Evolutionary conservation across 2,113 vertebrate genomes (phyloP), one percentile per base, ranked within the genome.

Genomic region (Pundamilia nyererei): DNA sequence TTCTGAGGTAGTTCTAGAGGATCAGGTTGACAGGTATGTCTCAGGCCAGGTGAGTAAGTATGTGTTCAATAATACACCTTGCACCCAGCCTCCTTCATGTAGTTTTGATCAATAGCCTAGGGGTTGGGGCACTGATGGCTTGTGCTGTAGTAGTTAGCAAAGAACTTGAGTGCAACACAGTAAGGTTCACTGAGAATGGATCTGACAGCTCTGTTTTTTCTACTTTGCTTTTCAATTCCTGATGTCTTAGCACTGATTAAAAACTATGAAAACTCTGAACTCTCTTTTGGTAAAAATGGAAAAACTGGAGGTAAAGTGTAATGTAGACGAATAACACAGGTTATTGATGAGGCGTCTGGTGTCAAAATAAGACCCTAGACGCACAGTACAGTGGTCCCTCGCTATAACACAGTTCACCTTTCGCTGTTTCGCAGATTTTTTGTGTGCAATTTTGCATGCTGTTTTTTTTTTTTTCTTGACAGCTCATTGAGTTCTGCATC

Each of bases 1-100:
- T 89, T 81, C 86, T 90, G 81, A 94, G 82, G 58, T 91, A 86
- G 85, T 79, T 89, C 45, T 51, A 54, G 79, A 75, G 53, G 80
- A 88, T 93, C 82, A 91, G 81, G 68, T 86, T 91, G 91, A 93
- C 91, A 86, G 90, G 58, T 86, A 42, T 79, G 88, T 93, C 90
- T 91, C 81, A 89, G 85, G 51, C 80, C 88, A 91, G 87, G 90
- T 93, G 87, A 88, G 75, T 79, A 68, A 86, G 68, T 87, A 54
- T 86, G 84, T 94, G 93, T 91, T 95, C 89, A 94, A 93, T 96
- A 95, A 95, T 94, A 92, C 86, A 94, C 93, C 89, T 26, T 81
- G 88, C 80, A 83, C 87, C 90, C 45, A 60, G 91, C 86, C 84
- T 82, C 85, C 89, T 91, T 94, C 91, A 93, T 94, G 93, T 94